phyloP scores from a whole-genome alignment of 92 coral and sea anemone genomes.

The Zoanthus sansibaricus region DNA sequence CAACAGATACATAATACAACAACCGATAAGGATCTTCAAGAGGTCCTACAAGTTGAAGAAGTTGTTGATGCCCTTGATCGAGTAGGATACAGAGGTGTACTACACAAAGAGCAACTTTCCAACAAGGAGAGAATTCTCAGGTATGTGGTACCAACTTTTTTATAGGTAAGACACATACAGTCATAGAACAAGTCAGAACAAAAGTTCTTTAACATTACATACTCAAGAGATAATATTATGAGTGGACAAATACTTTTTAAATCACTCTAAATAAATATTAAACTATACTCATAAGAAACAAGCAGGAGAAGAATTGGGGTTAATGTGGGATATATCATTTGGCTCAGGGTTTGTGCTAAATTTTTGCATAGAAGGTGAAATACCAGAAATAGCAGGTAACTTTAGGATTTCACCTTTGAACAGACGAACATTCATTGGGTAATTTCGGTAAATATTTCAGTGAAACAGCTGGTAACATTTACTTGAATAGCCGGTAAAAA shows the following conservation, averaged over 20 bases:
- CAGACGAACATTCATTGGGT: too few species aligned
- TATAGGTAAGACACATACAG: neutral
- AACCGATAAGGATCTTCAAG: slow-evolving; percentile 47
- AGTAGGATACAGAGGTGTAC: slow-evolving; percentile 72
- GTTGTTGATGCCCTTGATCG: slow-evolving; percentile 46
- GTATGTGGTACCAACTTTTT: slow-evolving; percentile 20
- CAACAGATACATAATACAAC: slow-evolving; percentile 21
- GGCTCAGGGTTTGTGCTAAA: too few species aligned
- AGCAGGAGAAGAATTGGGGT: neutral
- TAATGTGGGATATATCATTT: neutral
- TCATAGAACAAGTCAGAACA: slow-evolving; percentile 5
- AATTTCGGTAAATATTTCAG: too few species aligned
- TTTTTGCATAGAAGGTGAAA: too few species aligned
- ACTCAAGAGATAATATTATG: neutral
- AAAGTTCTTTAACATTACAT: neutral
- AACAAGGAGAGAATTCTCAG: slow-evolving; percentile 52
- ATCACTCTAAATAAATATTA: neutral
- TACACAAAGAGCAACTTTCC: slow-evolving; percentile 54
- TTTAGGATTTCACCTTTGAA: too few species aligned
- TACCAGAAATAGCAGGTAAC: too few species aligned
- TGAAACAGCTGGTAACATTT: too few species aligned
- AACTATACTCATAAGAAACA: neutral
- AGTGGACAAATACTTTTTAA: neutral
- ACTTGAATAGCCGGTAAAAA: too few species aligned
- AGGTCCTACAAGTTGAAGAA: slow-evolving; percentile 51